Percentiles rank a stretch among this genome's conserved stretches.
phyloP scores from a whole-genome alignment of 2,888 invertebrate species.

The Timema cristinae region DNA sequence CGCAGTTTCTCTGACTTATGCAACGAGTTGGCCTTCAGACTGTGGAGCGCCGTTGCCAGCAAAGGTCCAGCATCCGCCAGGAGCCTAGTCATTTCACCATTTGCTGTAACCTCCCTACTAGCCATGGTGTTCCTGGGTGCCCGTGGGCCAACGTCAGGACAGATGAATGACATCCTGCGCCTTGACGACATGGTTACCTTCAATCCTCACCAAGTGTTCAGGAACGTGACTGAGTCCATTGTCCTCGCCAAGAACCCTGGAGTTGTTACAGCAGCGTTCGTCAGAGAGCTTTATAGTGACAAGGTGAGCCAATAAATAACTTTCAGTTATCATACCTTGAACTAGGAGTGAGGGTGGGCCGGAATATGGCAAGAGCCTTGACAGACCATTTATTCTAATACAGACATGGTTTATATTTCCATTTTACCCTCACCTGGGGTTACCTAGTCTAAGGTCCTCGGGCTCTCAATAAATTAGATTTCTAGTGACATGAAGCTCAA shows the following conservation, averaged over 20 bases:
- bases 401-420: too few relatives aligned
- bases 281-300: conserved; percentile 79
- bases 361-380: too few relatives aligned
- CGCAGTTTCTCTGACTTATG: conserved; percentile 74
- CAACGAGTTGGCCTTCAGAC: conserved; percentile 79
- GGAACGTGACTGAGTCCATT: conserved; percentile 79
- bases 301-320: conserved; percentile 43
- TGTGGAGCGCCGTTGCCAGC: conserved; percentile 69
- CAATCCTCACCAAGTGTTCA: conserved; percentile 82
- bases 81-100: conserved; percentile 78
- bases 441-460: too few relatives aligned
- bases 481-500: too few relatives aligned
- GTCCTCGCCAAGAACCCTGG: conserved; percentile 64
- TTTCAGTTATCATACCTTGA: too few relatives aligned
- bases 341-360: too few relatives aligned
- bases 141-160: conserved; percentile 79
- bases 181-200: conserved; percentile 86
- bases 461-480: too few relatives aligned
- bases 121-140: conserved; percentile 89
- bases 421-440: too few relatives aligned
- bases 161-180: conserved; percentile 82
- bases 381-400: too few relatives aligned
- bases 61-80: conserved; percentile 63
- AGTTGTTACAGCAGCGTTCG: conserved; percentile 73
- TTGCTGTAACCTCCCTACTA: conserved; percentile 78